A percentile compares a stretch with the other conserved stretches of the same genome.
phyloP scores from a whole-genome alignment of 2,113 vertebrate genomes.

The Ornithorhynchus anatinus region DNA sequence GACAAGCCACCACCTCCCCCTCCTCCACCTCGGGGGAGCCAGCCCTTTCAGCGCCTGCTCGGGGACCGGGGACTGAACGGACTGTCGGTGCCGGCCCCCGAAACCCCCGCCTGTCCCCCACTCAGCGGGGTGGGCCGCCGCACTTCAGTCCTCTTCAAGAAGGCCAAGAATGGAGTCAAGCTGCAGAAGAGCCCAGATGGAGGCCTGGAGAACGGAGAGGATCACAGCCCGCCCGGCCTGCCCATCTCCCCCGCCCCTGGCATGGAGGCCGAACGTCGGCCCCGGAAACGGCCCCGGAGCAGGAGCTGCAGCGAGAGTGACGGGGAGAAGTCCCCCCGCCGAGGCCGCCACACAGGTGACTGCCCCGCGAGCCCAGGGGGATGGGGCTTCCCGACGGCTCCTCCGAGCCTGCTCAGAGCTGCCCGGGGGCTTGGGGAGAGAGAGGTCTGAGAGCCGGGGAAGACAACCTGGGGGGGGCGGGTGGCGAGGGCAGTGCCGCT shows the following conservation, averaged over 20 bases:
- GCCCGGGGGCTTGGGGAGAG: neutral
- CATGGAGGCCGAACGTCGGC: slow-evolving; percentile 49
- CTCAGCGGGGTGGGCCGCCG: slow-evolving; percentile 83
- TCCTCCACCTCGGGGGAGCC: slow-evolving; percentile 64
- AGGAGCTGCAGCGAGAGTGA: slow-evolving; percentile 71
- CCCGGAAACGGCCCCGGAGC: slow-evolving; percentile 66
- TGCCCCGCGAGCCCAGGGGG: slow-evolving; percentile 38
- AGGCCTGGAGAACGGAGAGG: slow-evolving; percentile 78
- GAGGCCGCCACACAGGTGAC: slow-evolving; percentile 78
- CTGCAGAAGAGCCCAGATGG: slow-evolving; percentile 80
- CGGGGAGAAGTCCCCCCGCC: slow-evolving; percentile 74
- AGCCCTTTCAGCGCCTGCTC: slow-evolving; percentile 68
- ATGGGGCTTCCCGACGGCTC: slow-evolving; percentile 5
- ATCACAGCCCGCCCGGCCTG: slow-evolving; percentile 48
- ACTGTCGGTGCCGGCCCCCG: slow-evolving; percentile 61
- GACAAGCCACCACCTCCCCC: slow-evolving; percentile 71
- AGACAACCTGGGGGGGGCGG: neutral
- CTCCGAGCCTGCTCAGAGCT: slow-evolving; percentile 16
- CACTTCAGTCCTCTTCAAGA: slow-evolving; percentile 91
- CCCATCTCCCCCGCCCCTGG: slow-evolving; percentile 54
- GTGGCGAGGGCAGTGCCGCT: neutral
- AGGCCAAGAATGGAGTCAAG: slow-evolving; percentile 91
- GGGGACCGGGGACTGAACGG: slow-evolving; percentile 74
- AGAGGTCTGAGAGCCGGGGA: no score
- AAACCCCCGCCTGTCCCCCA: slow-evolving; percentile 35